Evolutionary conservation across 2,888 invertebrate genomes (phyloP).

Genomic region (Campaea margaritaria): DNA sequence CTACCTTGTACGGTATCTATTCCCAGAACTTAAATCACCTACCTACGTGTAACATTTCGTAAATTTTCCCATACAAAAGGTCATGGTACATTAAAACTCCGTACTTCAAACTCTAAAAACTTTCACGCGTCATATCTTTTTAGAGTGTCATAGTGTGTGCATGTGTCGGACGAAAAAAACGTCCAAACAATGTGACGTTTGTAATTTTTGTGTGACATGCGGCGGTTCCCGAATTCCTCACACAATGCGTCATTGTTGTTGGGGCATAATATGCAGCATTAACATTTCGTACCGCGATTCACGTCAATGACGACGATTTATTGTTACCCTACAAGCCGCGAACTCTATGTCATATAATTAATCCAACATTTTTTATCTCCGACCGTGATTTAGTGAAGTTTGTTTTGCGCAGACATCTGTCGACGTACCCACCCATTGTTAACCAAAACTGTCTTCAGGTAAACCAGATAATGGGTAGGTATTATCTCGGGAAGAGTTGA

Average conservation of each 20-base stretch:
- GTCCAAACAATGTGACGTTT: constrained; percentile 64
- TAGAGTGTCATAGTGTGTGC: constrained; percentile 55
- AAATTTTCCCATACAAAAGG: constrained; percentile 25
- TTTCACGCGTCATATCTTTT: constrained; percentile 54
- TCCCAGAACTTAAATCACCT: constrained; percentile 8
- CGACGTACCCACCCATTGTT: constrained; percentile 67
- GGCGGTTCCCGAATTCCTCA: constrained; percentile 66
- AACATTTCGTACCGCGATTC: constrained; percentile 81
- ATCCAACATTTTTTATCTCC: constrained; percentile 70
- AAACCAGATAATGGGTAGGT: constrained; percentile 73
- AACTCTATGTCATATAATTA: constrained; percentile 69
- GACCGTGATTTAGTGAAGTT: constrained; percentile 78
- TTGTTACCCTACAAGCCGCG: constrained; percentile 67
- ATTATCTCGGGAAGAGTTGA: constrained; percentile 81
- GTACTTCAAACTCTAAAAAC: constrained; percentile 30
- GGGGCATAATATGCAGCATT: constrained; percentile 80
- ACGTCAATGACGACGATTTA: constrained; percentile 83
- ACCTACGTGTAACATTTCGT: constrained; percentile 8
- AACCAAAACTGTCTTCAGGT: constrained; percentile 72
- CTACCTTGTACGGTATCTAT: neutral
- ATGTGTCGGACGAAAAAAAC: constrained; percentile 53
- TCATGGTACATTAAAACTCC: constrained; percentile 30
- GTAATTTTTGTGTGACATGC: constrained; percentile 66
- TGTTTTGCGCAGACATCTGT: constrained; percentile 83
- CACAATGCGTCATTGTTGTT: constrained; percentile 81